Conservation (phyloP, 2,888 invertebrate species). For the Melipona beecheii region DNA sequence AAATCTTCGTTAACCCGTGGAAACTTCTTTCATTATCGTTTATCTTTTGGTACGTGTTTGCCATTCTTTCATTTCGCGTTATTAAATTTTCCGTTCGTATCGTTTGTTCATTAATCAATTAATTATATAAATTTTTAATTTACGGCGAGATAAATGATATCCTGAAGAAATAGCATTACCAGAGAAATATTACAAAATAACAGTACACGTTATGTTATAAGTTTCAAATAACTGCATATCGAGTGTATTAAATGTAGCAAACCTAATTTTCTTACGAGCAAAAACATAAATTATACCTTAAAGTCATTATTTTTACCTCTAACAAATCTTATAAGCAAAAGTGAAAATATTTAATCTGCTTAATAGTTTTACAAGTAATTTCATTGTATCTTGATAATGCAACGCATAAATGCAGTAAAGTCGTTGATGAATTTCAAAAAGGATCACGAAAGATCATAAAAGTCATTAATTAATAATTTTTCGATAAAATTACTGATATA, state of each 20-base stretch:
- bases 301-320: background rate
- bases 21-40: background rate
- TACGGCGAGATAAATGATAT: background rate
- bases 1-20: background rate
- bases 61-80: conserved; percentile 3
- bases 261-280: background rate
- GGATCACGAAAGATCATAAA: background rate
- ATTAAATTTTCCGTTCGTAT: background rate
- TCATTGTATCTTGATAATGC: background rate
- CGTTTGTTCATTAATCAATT: too few species aligned
- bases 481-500: background rate
- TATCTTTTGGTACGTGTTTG: too few species aligned
- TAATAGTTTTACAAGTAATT: background rate
- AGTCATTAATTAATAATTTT: background rate
- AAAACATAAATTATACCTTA: background rate
- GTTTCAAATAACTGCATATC: background rate
- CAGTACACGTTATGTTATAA: background rate
- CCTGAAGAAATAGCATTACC: background rate
- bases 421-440: background rate
- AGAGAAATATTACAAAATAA: background rate
- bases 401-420: background rate
- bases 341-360: background rate
- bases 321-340: background rate
- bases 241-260: background rate
- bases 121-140: background rate